These are phyloP conservation scores for Cephus nigrinus DNA, from an alignment of 2,888 invertebrate genomes.

Conservation along the genomic window DNA sequence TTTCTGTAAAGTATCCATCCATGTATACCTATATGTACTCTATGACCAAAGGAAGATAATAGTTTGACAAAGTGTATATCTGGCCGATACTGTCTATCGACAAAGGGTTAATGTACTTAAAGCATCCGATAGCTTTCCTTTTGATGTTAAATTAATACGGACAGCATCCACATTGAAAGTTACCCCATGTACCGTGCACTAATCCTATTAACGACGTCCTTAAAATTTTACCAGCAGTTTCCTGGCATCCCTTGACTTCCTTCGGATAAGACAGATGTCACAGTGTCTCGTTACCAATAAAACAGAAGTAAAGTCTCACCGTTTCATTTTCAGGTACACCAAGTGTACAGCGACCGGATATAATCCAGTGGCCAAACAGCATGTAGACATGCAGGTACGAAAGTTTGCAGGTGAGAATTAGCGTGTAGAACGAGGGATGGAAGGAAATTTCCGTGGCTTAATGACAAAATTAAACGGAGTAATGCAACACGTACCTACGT, in stretches of 20 bases:
- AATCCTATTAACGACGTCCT: background rate
- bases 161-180: background rate
- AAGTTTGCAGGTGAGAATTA: background rate
- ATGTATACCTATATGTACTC: background rate
- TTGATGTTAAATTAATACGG: constrained; percentile 1
- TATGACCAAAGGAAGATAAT: background rate
- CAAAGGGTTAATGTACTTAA: background rate
- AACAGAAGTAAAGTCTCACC: background rate
- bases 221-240: background rate
- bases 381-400: background rate
- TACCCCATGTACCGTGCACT: background rate
- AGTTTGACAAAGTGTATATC: background rate
- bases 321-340: background rate
- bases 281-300: background rate
- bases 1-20: too few relatives aligned
- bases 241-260: background rate
- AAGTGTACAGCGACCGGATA: background rate
- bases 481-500: constrained; percentile 21
- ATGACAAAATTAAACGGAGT: constrained; percentile 49
- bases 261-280: background rate
- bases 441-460: constrained; percentile 45
- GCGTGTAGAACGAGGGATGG: constrained; percentile 11
- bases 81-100: background rate
- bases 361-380: background rate
- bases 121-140: background rate